Base-by-base conservation (phyloP, 2,888 invertebrate genomes). In the Miltochrista miniata region DNA sequence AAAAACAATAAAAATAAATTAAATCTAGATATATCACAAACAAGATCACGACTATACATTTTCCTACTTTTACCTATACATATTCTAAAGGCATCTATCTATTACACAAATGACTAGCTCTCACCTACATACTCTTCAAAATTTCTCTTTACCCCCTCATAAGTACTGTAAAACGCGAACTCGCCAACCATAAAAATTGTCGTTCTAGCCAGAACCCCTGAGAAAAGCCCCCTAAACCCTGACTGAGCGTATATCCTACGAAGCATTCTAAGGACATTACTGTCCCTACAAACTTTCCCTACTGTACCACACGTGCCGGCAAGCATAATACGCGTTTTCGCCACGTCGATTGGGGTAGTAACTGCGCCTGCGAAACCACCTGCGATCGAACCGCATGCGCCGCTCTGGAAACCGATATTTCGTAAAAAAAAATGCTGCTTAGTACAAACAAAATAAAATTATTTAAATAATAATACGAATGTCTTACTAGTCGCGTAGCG, bases 131-230 rank as follows among this genome's bases (percentile, higher is more conserved):
- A 38, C n/a, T 48, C 56, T 29, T 85, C 83, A 1, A 83, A 61
- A 0, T 68, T 34, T 0, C 46, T 46, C 45, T 92, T 94, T 4
- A 90, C 81, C 64, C 93, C 87, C 64, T 99, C 99, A 78, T 98
- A 99, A 30, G 96, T 95, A 1, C 99, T 98, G 79, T 99, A 97
- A 86, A 98, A 99, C 61, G 48, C 30, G 9, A 49, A 49, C 11
- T 29, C 44, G 7, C 40, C 45, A 1, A 53, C 14, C 30, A 46
- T 37, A 35, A 48, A 12, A 29, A 41, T 37, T 0, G 43, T 38
- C 13, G 43, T 14, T 10, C 48, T 37, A 15, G 48, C 42, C 11
- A 43, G 33, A n/a, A 38, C 38, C 14, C 48, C 48, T 1, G 48
- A 37, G 9, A 38, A 48, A 0, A 48, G 38, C 4, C 48, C 48